Conservation (phyloP, 2,797 vertebrate genomes). For the Myiotriccus ornatus region DNA sequence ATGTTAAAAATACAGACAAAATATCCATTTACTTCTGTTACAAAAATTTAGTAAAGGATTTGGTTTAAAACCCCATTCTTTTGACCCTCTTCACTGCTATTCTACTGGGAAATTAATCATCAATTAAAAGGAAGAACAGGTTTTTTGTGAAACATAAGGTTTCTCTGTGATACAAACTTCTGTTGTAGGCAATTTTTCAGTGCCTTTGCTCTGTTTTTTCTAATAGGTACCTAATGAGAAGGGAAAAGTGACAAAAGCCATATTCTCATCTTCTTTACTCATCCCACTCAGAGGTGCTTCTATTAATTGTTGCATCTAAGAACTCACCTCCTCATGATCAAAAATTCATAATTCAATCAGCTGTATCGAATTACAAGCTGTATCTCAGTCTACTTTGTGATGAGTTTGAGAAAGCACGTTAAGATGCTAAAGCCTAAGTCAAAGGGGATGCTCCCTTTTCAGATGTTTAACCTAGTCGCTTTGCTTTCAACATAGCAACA, state of each 20-base stretch:
- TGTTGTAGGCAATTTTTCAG: neutral
- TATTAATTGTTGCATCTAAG: neutral
- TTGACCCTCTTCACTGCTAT: neutral
- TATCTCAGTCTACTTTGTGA: neutral
- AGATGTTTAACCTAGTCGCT: neutral
- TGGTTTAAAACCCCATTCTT: neutral
- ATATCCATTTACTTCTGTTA: neutral
- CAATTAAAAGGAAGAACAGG: neutral
- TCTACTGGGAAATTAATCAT: neutral
- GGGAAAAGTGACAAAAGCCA: neutral
- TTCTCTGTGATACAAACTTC: neutral
- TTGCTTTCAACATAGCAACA: neutral
- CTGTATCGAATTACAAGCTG: fast-evolving
- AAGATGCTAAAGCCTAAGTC: neutral
- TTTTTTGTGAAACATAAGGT: neutral
- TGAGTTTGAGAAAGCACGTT: neutral
- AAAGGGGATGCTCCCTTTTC: neutral
- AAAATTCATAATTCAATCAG: neutral
- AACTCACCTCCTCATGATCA: neutral
- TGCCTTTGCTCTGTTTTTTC: neutral
- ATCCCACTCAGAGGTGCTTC: neutral
- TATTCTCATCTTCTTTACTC: neutral
- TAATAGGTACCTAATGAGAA: neutral
- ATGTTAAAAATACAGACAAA: neutral
- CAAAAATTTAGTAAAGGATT: neutral